Percentiles rank a stretch among this genome's conserved stretches.
These are phyloP conservation scores for Percopsis omiscomaycus DNA, from an alignment of 2,797 vertebrate genomes.

Conservation along the genomic window DNA sequence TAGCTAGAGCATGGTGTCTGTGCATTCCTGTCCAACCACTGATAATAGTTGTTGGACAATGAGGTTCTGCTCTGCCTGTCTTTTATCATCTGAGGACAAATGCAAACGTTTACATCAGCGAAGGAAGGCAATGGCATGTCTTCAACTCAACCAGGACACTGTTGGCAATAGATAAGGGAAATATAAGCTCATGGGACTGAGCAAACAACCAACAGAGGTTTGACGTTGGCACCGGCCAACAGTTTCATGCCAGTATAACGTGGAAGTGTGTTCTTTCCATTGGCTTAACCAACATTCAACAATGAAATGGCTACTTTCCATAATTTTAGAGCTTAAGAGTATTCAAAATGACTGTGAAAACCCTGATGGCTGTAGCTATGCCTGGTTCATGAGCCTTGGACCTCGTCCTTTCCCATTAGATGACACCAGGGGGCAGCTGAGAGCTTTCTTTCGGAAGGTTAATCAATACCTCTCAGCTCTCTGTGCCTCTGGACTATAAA, in stretches of 20 bases:
- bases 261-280: too few relatives aligned
- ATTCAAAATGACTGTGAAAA: too few relatives aligned
- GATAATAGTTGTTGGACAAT: not conserved
- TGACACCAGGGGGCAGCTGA: slow-evolving; percentile 30
- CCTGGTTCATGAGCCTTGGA: too few relatives aligned
- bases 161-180: too few relatives aligned
- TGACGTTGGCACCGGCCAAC: not conserved
- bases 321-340: too few relatives aligned
- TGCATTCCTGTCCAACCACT: not conserved
- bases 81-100: not conserved
- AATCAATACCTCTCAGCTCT: not conserved
- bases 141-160: not conserved
- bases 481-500: too few relatives aligned
- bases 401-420: not conserved
- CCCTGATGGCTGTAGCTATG: too few relatives aligned
- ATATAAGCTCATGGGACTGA: not conserved
- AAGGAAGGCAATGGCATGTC: not conserved
- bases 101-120: slow-evolving; percentile 11
- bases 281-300: too few relatives aligned
- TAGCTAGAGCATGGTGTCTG: not conserved
- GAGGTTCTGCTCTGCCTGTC: not conserved
- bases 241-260: too few relatives aligned
- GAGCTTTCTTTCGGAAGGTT: not conserved
- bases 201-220: not conserved
- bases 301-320: too few relatives aligned